Evolutionary conservation across 2,888 invertebrate genomes (phyloP), one percentile per base, ranked within the genome.

Genomic region (Stratiomys singularior): DNA sequence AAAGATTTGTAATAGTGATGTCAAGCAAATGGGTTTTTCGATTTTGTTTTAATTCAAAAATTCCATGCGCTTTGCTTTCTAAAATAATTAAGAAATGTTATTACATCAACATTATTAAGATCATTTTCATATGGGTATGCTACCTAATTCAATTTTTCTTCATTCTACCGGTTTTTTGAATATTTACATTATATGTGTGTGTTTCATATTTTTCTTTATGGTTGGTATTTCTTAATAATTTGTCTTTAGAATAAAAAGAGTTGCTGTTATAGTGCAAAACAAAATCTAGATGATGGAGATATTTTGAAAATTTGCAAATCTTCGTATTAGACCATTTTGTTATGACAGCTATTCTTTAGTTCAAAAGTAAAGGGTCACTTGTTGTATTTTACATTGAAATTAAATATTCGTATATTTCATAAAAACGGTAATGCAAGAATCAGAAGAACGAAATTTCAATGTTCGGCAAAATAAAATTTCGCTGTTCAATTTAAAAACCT

Each of bases 71-170:
- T 72, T 72, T 72, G 71, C 71, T 72, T 72, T 72, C 52, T 52
- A 18, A 72, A 72, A 27, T 27, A 21, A 71, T 27, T 56, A n/a
- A 15, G 28, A 52, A 74, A 58, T 56, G 30, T 58, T 11, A 37
- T 74, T 52, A 74, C 74, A 74, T 58, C 21, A 52, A 37, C 37
- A 37, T 27, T 58, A 74, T 74, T 37, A 44, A 74, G 28, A 52
- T 74, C 74, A 74, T 74, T 58, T 74, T 58, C 74, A 74, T 37
- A 37, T 60, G 74, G 74, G 60, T 74, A 74, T 74, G 74, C 74
- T 60, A 60, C 44, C 27, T 74, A 58, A 74, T 74, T 60, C 60
- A 60, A 58, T 58, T 74, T 74, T 37, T n/a, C 18, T 28, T 56
- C 27, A 25, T 72, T 60, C 30, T 74, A 74, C 37, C 58, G 60